phyloP scores from a whole-genome alignment of 2,888 invertebrate genomes.

The Heliconius hortense region DNA sequence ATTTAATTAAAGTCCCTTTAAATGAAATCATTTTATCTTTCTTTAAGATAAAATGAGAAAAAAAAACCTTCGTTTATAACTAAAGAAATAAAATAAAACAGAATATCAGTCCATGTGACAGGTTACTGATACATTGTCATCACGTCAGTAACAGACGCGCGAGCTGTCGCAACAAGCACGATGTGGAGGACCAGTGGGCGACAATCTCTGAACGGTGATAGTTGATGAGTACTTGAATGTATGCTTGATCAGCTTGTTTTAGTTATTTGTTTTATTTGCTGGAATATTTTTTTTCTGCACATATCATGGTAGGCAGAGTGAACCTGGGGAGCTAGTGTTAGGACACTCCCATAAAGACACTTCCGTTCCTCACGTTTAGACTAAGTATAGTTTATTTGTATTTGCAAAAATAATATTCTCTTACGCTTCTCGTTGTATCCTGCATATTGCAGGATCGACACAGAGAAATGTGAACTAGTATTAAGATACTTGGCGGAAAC shows the following conservation, averaged over 20 bases:
- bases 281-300: no score
- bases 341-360: no score
- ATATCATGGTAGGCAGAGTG: no score
- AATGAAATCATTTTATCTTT: neutral
- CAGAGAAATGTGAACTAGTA: neutral
- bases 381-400: neutral
- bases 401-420: neutral
- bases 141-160: slow-evolving; percentile 8
- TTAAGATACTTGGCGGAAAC: neutral
- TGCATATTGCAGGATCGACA: neutral
- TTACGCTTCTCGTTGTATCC: neutral
- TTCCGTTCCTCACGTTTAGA: no score
- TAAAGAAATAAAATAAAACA: neutral
- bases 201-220: neutral
- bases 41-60: neutral
- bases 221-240: neutral
- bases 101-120: neutral
- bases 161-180: slow-evolving; percentile 21
- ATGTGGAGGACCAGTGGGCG: slow-evolving; percentile 5
- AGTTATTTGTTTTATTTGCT: neutral
- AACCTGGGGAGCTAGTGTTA: no score
- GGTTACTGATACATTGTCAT: slow-evolving; percentile 2
- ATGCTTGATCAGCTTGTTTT: neutral
- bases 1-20: no score
- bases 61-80: no score